Percentiles rank a stretch among this genome's conserved stretches.
Conservation (phyloP, 1,140 invertebrate genomes). For the Scaptomyza montana region DNA sequence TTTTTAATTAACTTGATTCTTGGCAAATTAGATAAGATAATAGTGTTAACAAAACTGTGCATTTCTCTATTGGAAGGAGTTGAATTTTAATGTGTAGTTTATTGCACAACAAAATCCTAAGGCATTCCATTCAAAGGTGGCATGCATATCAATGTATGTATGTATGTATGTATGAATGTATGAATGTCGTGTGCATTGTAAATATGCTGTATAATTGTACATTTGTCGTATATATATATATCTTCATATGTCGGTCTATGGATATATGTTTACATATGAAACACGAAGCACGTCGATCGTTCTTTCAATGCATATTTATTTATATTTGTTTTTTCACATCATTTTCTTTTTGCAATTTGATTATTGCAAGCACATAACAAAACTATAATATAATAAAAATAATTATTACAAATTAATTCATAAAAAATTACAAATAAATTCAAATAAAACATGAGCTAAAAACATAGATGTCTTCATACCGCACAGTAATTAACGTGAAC, state of each 20-base stretch:
- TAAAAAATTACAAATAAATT: constrained; percentile 78
- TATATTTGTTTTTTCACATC: constrained; percentile 36
- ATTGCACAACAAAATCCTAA: constrained; percentile 25
- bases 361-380: constrained; percentile 80
- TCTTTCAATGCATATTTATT: constrained; percentile 62
- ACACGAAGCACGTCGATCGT: constrained; percentile 29
- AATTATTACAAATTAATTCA: constrained; percentile 72
- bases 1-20: constrained; percentile 24
- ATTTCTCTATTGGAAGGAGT: constrained; percentile 68
- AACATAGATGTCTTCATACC: constrained; percentile 66
- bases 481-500: constrained; percentile 55
- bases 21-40: constrained; percentile 60
- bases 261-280: constrained; percentile 31
- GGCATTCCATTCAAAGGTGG: constrained; percentile 7
- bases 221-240: not conserved
- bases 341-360: constrained; percentile 52
- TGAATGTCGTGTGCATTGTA: constrained; percentile 6
- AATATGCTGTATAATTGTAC: constrained; percentile 19
- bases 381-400: constrained; percentile 61
- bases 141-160: not conserved
- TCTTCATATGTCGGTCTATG: not conserved
- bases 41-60: constrained; percentile 55
- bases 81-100: constrained; percentile 35
- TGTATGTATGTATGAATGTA: not conserved
- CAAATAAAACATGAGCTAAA: constrained; percentile 80